Evolutionary conservation across 2,113 vertebrate genomes (phyloP).

Genomic region (Pimephales promelas): DNA sequence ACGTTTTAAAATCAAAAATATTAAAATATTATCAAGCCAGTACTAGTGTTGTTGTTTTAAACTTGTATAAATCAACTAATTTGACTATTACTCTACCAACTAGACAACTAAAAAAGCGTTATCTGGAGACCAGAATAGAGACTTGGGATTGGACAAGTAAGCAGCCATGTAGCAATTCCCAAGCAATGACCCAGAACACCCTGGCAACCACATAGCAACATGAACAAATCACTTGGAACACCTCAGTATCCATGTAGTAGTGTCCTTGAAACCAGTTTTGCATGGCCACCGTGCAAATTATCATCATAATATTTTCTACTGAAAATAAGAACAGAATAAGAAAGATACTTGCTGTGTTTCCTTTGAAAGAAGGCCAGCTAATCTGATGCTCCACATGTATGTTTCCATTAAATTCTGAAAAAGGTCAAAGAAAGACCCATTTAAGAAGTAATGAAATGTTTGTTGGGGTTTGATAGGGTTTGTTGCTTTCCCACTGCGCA

Average conservation of each 20-base stretch:
- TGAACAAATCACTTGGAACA: background rate
- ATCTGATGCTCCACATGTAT: background rate
- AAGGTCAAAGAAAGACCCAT: slow-evolving; percentile 4
- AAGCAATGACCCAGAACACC: background rate
- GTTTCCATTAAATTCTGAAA: background rate
- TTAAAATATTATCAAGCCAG: too few species aligned
- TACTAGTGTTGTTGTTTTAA: too few species aligned
- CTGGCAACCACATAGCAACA: background rate
- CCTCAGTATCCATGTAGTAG: background rate
- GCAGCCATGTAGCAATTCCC: background rate
- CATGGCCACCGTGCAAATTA: background rate
- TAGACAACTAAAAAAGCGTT: background rate
- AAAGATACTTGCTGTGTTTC: background rate
- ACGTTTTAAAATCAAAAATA: too few species aligned
- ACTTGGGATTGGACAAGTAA: background rate
- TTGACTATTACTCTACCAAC: too few species aligned
- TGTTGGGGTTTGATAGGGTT: background rate
- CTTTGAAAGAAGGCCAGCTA: background rate
- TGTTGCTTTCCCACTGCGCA: background rate
- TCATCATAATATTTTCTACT: background rate
- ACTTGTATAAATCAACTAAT: too few species aligned
- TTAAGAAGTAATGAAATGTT: slow-evolving; percentile 6
- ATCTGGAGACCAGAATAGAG: background rate
- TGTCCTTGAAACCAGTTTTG: background rate
- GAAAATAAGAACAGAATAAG: background rate